Evolutionary conservation across 1,140 invertebrate species (phyloP), one percentile per base, ranked within the genome.

Genomic region (Pemphigus obesinymphae): DNA sequence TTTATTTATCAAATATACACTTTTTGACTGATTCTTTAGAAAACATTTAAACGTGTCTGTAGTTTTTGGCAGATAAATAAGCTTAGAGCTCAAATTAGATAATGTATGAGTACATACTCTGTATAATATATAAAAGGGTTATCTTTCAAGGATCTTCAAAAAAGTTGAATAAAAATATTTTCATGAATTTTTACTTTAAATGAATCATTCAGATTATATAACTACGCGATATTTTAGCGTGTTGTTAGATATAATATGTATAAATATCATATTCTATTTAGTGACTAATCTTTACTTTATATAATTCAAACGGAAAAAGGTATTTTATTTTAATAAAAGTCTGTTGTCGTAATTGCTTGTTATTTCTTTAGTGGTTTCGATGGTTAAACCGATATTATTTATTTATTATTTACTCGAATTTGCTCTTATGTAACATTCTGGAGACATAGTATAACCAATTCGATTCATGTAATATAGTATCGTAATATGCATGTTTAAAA

Each of bases 331-430:
- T 34, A 26, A 53, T 58, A 8, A n/a, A 13, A 34, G 7, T 61
- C 29, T 34, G 29, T 15, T 63, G 61, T 34, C 61, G 40, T 40
- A 68, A 40, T 68, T 68, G 6, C 17, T 26, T 58, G 17, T 37
- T 66, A 34, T 26, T 43, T 40, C 8, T 70, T 43, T 70, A 40
- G 37, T 26, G n/a, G 66, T 70, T 43, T 23, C 10, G 66, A 43
- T 5, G 11, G 3, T 43, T 68, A 40, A 23, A 15, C 29, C 37
- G 34, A 40, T 66, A 37, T n/a, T 66, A 37, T 66, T n/a, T 31
- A 15, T 45, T 72, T 53, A 76, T 31, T 50, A 50, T 75, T 75
- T 31, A 50, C n/a, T 75, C 17, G 29, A 53, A 29, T 75, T 75
- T 37, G 11, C 4, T 6, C 26, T 76, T 76, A 76, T 37, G 50